Evolutionary conservation across 30 jellyfish, hydroid and myxozoan species (phyloP).

Genomic region (Hydractinia echinata): DNA sequence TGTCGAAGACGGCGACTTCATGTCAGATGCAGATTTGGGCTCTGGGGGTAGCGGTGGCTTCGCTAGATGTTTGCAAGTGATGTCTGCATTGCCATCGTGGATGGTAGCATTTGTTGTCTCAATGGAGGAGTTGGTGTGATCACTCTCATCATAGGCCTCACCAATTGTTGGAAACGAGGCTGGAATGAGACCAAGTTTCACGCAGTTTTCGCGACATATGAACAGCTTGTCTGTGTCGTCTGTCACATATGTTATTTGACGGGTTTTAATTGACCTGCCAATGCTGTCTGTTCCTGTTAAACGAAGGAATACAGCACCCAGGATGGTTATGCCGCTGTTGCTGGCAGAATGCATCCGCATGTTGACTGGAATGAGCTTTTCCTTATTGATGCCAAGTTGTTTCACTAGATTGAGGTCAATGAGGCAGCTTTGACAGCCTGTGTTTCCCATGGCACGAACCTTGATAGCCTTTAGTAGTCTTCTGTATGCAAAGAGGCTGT

Average conservation of each 20-base stretch:
- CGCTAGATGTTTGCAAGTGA: no score
- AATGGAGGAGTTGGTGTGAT: not conserved
- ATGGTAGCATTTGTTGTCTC: no score
- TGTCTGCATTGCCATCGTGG: no score
- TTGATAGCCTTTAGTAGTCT: not conserved
- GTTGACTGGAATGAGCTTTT: slow-evolving; percentile 13
- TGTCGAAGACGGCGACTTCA: no score
- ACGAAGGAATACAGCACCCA: not conserved
- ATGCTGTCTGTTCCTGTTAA: not conserved
- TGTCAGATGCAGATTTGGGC: no score
- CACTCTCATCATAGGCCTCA: not conserved
- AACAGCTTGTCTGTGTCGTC: not conserved
- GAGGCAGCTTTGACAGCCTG: slow-evolving; percentile 37
- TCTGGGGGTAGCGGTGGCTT: no score
- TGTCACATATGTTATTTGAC: not conserved
- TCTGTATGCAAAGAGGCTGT: not conserved
- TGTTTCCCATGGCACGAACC: slow-evolving; percentile 17
- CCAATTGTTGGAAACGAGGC: slow-evolving; percentile 3
- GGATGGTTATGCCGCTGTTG: not conserved
- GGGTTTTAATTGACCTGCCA: not conserved
- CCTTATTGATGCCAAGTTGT: not conserved
- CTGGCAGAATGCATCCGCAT: slow-evolving; percentile 17
- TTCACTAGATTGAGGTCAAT: not conserved
- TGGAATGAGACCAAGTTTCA: not conserved
- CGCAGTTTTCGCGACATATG: not conserved